Percentiles rank a stretch among this genome's conserved stretches.
phyloP scores from a whole-genome alignment of 2,888 invertebrate species.

The Desoria tigrina region DNA sequence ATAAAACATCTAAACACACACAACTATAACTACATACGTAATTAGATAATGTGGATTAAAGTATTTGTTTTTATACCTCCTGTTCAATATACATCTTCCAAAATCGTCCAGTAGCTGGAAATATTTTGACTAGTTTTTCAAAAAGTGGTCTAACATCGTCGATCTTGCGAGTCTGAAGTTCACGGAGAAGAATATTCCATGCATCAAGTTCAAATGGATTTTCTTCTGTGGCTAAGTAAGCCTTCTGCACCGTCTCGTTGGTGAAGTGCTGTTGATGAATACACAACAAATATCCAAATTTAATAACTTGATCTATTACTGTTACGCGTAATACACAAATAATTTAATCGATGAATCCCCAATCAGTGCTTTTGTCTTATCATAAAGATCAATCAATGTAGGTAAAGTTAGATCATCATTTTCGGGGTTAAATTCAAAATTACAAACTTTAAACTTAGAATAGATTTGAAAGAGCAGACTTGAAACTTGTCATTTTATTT shows the following conservation, averaged over 20 bases:
- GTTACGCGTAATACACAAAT: neutral
- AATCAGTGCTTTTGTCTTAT: constrained; percentile 13
- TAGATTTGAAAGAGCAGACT: neutral
- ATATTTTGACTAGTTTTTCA: constrained; percentile 89
- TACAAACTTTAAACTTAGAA: neutral
- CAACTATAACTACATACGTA: too few relatives aligned
- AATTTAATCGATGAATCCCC: neutral
- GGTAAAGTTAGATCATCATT: constrained; percentile 40
- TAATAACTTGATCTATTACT: neutral
- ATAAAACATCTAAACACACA: neutral
- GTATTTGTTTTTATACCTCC: too few relatives aligned
- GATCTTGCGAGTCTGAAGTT: constrained; percentile 83
- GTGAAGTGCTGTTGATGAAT: constrained; percentile 49
- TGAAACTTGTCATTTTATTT: neutral
- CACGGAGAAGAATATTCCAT: constrained; percentile 93
- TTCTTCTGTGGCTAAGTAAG: constrained; percentile 81
- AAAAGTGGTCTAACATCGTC: constrained; percentile 89
- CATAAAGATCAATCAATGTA: constrained; percentile 42
- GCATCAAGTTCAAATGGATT: constrained; percentile 94
- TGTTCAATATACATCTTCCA: constrained; percentile 99
- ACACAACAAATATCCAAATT: constrained; percentile 18
- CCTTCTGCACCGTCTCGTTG: constrained; percentile 73
- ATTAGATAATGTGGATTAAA: too few relatives aligned
- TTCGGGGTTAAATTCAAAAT: neutral
- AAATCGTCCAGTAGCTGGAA: constrained; percentile 94